Evolutionary conservation across 2,113 vertebrate species (phyloP), one percentile per base, ranked within the genome.

Genomic region (Riparia riparia): DNA sequence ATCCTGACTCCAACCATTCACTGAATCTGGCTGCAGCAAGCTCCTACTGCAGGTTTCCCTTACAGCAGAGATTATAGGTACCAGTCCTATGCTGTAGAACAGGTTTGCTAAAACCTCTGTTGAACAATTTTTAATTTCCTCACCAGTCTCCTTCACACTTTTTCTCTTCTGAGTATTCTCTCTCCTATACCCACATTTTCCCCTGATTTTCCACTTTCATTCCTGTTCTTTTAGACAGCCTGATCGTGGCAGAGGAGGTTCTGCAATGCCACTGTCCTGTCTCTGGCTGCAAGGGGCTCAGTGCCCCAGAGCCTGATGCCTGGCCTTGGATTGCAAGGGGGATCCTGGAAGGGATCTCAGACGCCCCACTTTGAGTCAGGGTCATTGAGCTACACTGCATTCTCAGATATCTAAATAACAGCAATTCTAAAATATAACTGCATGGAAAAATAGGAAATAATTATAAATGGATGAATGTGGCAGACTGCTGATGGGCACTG

Each of bases 401-500:
- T 34, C 42, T 78, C 16, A 74, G 72, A 60, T 31, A 65, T 39
- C 49, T 71, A 68, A 90, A 74, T 41, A 77, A 86, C 16, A 22
- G 22, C 86, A 89, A 37, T 71, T 92, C 69, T 71, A 42, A 70
- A 94, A 57, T 19, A 34, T 11, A 91, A 60, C 49, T 89, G 77
- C 83, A 82, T 44, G 69, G 28, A 0, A 39, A 89, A 90, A 86
- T 24, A 65, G 21, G 53, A 72, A 94, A 71, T 72, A 29, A 66
- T 91, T 77, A 73, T n/a, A 94, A 88, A 90, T 80, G 54, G 72
- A 72, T 85, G 64, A 77, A 82, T 58, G 74, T 17, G 73, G 51
- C 93, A 90, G 89, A 34, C 74, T 93, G 95, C 85, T 95, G 90
- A 91, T 82, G 90, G 92, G 71, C 95, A 90, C 47, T 72, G 68